A percentile compares a stretch with the other conserved stretches of the same genome.
Conservation (phyloP, 2,113 vertebrate genomes). For the Motacilla tschutschensis region DNA sequence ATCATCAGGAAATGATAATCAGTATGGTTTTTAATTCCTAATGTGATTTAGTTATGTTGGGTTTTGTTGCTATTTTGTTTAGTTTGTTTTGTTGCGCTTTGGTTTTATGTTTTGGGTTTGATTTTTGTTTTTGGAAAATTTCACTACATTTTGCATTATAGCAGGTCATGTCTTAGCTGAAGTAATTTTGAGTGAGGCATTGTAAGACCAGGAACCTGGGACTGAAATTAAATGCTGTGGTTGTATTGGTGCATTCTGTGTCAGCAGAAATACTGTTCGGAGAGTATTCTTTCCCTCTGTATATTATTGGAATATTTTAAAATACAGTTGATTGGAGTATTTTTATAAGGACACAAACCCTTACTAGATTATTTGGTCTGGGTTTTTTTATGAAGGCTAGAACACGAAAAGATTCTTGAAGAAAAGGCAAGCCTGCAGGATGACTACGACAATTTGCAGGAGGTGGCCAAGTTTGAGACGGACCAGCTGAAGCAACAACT, state of each 20-base stretch:
- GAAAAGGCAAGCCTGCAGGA: conserved; percentile 88
- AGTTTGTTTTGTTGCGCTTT: background rate
- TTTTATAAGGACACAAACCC: background rate
- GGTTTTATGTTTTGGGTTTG: background rate
- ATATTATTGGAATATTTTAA: background rate
- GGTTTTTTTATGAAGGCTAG: conserved; percentile 73
- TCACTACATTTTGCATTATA: background rate
- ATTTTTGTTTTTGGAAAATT: background rate
- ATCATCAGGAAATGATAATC: background rate
- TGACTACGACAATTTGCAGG: conserved; percentile 87
- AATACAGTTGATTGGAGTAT: background rate
- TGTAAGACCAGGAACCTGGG: background rate
- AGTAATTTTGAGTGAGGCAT: background rate
- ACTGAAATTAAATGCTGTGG: background rate
- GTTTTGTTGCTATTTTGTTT: background rate
- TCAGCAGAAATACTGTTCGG: background rate
- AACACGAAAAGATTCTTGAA: conserved; percentile 88
- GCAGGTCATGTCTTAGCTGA: background rate
- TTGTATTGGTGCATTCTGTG: background rate
- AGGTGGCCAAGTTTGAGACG: conserved; percentile 88
- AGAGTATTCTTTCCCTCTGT: background rate
- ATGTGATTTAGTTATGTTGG: background rate
- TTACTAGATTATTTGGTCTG: background rate
- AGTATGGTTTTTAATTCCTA: background rate
- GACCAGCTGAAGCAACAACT: conserved; percentile 84